Conservation (phyloP, 2,888 invertebrate species). For the Ceratothoa steindachneri region DNA sequence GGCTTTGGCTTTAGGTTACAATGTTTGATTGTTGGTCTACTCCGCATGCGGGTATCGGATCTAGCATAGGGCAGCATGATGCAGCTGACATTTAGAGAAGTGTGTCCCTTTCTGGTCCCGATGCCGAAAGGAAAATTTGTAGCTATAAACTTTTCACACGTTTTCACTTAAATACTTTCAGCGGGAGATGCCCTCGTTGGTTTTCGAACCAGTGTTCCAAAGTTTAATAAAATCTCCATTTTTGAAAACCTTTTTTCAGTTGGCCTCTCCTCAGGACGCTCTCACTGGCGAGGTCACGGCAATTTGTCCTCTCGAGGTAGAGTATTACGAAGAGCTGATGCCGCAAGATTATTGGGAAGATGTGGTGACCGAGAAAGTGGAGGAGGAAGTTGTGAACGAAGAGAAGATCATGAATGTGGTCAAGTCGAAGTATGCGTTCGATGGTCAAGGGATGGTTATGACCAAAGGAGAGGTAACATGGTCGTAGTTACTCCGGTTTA, state of each 20-base stretch:
- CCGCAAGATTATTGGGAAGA: slow-evolving; percentile 92
- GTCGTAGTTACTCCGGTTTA: neutral
- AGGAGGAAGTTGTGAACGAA: slow-evolving; percentile 79
- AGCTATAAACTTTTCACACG: no score
- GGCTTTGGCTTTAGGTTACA: no score
- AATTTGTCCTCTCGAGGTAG: slow-evolving; percentile 67
- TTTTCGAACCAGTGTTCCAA: no score
- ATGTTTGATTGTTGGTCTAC: no score
- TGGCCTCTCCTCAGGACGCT: neutral
- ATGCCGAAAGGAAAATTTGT: no score
- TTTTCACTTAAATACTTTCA: no score
- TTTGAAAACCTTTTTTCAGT: neutral
- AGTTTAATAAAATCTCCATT: no score
- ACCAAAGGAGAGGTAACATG: slow-evolving; percentile 72
- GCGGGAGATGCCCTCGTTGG: no score
- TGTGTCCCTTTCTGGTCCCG: no score
- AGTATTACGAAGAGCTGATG: slow-evolving; percentile 73
- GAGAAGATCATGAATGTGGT: slow-evolving; percentile 83
- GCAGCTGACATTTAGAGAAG: no score
- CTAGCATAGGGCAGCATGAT: no score
- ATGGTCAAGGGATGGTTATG: slow-evolving; percentile 87
- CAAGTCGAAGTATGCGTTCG: slow-evolving; percentile 73
- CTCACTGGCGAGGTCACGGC: slow-evolving; percentile 37
- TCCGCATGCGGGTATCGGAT: no score
- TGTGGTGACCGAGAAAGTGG: slow-evolving; percentile 77